phyloP scores from a whole-genome alignment of 2,797 vertebrate genomes.

The Mareca strepera region DNA sequence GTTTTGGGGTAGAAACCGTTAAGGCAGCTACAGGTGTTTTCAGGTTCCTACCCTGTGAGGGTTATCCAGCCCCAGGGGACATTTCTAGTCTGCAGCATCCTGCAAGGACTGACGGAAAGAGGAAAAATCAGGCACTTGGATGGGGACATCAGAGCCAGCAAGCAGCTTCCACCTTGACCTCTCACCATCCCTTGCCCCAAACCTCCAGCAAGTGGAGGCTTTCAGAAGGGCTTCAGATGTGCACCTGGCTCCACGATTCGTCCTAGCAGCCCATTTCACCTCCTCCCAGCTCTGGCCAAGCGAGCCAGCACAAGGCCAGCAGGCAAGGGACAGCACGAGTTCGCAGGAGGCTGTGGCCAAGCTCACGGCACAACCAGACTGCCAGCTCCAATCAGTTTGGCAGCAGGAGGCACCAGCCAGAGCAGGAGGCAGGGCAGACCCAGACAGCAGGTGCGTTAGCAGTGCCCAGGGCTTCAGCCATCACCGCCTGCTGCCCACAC shows the following conservation, averaged over 20 bases:
- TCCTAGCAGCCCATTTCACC: background rate
- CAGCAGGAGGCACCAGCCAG: background rate
- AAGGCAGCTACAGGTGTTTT: background rate
- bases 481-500: background rate
- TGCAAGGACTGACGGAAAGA: background rate
- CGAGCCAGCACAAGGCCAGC: accelerated
- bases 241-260: background rate
- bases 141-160: accelerated
- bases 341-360: accelerated
- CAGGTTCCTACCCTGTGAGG: background rate
- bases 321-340: background rate
- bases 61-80: background rate
- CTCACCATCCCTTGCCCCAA: background rate
- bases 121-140: accelerated
- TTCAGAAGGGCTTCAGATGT: background rate
- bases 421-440: accelerated
- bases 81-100: background rate
- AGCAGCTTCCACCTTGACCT: background rate
- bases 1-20: background rate
- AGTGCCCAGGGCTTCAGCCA: background rate
- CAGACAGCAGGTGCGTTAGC: background rate
- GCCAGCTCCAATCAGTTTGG: background rate
- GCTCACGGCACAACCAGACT: background rate
- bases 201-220: accelerated
- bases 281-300: background rate